These are phyloP conservation scores for Muschampia plurimacula DNA, from an alignment of 2,888 invertebrate species.

Conservation along the genomic window DNA sequence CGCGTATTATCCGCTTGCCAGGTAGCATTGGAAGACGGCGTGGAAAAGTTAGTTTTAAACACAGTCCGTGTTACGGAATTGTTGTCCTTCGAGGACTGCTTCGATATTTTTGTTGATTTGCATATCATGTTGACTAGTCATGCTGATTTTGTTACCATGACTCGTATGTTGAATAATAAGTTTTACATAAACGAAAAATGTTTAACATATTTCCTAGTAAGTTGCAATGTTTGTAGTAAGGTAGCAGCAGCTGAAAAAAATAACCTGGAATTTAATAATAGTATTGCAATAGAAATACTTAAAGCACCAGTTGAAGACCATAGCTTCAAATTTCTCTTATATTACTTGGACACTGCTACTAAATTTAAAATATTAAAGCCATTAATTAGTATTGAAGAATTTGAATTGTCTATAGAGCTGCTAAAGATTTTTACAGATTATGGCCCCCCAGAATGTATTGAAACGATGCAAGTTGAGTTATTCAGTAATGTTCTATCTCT, in stretches of 20 bases:
- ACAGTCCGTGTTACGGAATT: slow-evolving; percentile 16
- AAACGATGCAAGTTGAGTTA: slow-evolving; percentile 4
- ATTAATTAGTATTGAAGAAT: slow-evolving; percentile 14
- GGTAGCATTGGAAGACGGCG: slow-evolving; percentile 15
- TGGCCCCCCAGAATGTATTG: slow-evolving; percentile 35
- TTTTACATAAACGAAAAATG: slow-evolving; percentile 8
- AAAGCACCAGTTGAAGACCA: slow-evolving; percentile 1
- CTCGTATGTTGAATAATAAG: not conserved
- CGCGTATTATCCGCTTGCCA: not conserved
- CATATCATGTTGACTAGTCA: slow-evolving; percentile 22
- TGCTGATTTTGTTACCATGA: slow-evolving; percentile 15
- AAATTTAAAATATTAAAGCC: slow-evolving; percentile 28
- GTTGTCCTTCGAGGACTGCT: slow-evolving; percentile 37
- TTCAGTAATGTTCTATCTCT: not conserved
- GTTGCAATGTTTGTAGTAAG: slow-evolving; percentile 23
- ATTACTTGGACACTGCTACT: slow-evolving; percentile 32
- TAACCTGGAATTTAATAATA: slow-evolving; percentile 11
- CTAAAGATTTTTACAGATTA: slow-evolving; percentile 41
- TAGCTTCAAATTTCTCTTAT: slow-evolving; percentile 14
- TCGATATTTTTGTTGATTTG: slow-evolving; percentile 36
- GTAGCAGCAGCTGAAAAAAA: not conserved
- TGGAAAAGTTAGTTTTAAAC: slow-evolving; percentile 18
- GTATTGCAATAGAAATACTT: slow-evolving; percentile 2
- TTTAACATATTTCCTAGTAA: slow-evolving; percentile 23
- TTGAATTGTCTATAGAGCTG: slow-evolving; percentile 36